phyloP scores from a whole-genome alignment of 1,140 invertebrate species.

The Pantala flavescens region DNA sequence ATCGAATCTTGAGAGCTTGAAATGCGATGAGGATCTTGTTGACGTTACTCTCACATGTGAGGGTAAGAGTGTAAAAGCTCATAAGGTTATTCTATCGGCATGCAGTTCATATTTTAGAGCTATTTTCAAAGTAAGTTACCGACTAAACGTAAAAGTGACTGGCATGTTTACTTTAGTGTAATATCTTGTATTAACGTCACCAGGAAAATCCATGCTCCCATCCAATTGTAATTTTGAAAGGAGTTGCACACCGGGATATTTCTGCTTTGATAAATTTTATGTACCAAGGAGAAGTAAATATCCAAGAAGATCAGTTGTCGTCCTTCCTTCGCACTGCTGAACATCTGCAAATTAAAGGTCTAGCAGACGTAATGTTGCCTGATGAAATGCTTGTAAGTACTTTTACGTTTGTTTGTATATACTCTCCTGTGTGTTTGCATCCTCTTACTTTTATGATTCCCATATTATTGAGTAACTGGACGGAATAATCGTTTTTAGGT shows the following conservation, averaged over 20 bases:
- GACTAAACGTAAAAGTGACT: not conserved
- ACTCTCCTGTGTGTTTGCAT: too few species aligned
- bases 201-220: slow-evolving; percentile 43
- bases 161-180: not conserved
- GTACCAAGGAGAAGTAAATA: slow-evolving; percentile 43
- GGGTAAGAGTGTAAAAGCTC: slow-evolving; percentile 39
- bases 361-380: slow-evolving; percentile 25
- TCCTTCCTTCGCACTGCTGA: slow-evolving; percentile 38
- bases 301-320: slow-evolving; percentile 37
- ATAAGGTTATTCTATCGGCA: slow-evolving; percentile 41
- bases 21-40: slow-evolving; percentile 44
- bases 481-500: too few species aligned
- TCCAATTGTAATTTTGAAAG: slow-evolving; percentile 42
- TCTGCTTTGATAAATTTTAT: slow-evolving; percentile 41
- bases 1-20: slow-evolving; percentile 41
- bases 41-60: slow-evolving; percentile 51
- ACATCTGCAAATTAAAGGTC: slow-evolving; percentile 37
- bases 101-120: slow-evolving; percentile 41
- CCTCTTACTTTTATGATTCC: too few species aligned
- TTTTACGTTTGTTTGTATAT: too few species aligned
- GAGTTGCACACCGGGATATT: slow-evolving; percentile 38
- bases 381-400: not conserved
- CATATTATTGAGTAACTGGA: too few species aligned
- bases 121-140: slow-evolving; percentile 33
- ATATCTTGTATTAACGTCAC: slow-evolving; percentile 20